These are phyloP conservation scores for Lepus oiostolus DNA, from an alignment of 2,797 vertebrate species.

Conservation along the genomic window DNA sequence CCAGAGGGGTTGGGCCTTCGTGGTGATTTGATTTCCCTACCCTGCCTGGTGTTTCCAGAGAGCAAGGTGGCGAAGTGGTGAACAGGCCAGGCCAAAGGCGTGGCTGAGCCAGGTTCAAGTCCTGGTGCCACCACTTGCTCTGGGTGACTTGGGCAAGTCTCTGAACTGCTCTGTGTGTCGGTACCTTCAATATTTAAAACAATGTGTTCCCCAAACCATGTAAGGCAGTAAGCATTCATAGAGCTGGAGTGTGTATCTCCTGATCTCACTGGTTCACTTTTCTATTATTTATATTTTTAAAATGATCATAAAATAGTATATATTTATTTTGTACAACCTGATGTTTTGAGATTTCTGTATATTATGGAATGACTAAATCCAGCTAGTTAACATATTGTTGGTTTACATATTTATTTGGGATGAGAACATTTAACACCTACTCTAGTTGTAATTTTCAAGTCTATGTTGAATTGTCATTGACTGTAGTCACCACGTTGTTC, in stretches of 20 bases:
- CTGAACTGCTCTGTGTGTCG: background rate
- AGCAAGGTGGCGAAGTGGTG: accelerated
- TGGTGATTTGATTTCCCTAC: background rate
- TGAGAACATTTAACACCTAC: background rate
- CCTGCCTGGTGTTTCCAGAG: background rate
- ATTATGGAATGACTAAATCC: background rate
- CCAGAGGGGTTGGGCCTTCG: background rate
- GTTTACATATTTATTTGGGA: background rate
- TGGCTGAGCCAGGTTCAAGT: background rate
- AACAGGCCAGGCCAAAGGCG: accelerated
- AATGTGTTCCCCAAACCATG: background rate
- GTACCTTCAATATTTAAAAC: background rate
- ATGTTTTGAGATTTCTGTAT: background rate
- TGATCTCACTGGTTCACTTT: background rate
- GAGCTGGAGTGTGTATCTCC: background rate
- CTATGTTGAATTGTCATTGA: background rate
- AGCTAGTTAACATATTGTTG: background rate
- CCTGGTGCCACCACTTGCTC: no score
- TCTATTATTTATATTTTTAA: background rate
- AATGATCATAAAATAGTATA: background rate
- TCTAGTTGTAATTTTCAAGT: background rate
- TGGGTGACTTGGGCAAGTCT: background rate
- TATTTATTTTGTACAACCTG: background rate
- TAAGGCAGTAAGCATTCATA: background rate
- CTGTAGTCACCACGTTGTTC: background rate